Conservation (phyloP, 2,888 invertebrate species). For the Hesperia comma region DNA sequence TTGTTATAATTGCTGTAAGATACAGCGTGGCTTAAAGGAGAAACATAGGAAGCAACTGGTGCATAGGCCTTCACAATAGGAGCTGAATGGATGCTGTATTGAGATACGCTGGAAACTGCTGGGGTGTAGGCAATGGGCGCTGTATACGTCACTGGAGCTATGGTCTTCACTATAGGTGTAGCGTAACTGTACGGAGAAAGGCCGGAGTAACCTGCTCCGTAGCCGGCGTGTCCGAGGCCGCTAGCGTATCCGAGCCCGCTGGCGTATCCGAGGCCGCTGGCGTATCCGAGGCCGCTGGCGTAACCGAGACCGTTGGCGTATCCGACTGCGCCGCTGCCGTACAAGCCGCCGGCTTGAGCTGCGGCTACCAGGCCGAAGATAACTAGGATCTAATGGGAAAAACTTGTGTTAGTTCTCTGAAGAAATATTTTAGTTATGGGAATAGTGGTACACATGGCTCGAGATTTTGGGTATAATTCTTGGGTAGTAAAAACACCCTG, state of each 20-base stretch:
- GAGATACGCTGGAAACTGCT: constrained; percentile 59
- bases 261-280: constrained; percentile 57
- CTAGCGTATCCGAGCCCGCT: constrained; percentile 53
- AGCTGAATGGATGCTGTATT: constrained; percentile 58
- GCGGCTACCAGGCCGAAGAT: constrained; percentile 19
- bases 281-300: constrained; percentile 55
- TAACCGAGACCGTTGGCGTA: constrained; percentile 26
- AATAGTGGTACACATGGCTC: no score
- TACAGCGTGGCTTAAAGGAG: constrained; percentile 41
- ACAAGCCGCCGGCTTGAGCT: constrained; percentile 18
- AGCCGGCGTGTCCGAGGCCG: constrained; percentile 29
- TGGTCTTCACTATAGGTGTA: constrained; percentile 46
- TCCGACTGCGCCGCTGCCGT: constrained; percentile 21
- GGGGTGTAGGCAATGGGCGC: constrained; percentile 45
- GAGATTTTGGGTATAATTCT: no score
- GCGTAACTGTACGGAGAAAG: constrained; percentile 43
- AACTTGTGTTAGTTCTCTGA: neutral
- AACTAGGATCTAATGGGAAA: constrained; percentile 17
- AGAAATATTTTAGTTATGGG: no score
- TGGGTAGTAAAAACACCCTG: no score
- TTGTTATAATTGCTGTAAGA: constrained; percentile 48
- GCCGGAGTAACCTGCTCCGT: constrained; percentile 43
- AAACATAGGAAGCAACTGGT: constrained; percentile 48
- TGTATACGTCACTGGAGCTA: constrained; percentile 18
- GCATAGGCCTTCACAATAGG: constrained; percentile 54